phyloP scores from a whole-genome alignment of 2,888 invertebrate genomes.

The Luperina testacea region DNA sequence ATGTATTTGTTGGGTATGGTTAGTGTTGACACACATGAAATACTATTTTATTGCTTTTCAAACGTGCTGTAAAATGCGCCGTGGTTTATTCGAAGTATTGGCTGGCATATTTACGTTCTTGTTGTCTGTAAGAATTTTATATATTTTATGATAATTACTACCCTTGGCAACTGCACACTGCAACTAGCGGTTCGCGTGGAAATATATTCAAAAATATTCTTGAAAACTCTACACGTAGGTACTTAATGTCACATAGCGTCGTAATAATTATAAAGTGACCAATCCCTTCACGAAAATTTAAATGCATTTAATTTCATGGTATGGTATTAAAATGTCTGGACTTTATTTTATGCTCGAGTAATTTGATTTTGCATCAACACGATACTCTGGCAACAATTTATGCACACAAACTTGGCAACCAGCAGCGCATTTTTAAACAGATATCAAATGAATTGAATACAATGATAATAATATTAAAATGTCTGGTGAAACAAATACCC shows the following conservation, averaged over 20 bases:
- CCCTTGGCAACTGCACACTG: conserved; percentile 20
- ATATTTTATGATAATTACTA: conserved; percentile 50
- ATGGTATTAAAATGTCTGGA: conserved; percentile 33
- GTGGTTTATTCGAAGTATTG: conserved; percentile 43
- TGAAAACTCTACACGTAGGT: conserved; percentile 30
- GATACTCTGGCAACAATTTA: conserved; percentile 35
- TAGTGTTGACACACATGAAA: conserved; percentile 71
- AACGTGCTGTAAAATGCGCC: conserved; percentile 43
- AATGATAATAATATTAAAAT: conserved; percentile 54
- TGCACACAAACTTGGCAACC: conserved; percentile 48
- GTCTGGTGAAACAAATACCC: conserved; percentile 58
- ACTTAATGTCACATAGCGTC: conserved; percentile 30
- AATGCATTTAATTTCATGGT: conserved; percentile 34
- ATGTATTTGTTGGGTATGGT: conserved; percentile 76
- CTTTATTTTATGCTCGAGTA: conserved; percentile 33
- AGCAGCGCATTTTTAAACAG: conserved; percentile 41
- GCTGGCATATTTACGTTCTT: conserved; percentile 33
- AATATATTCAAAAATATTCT: conserved; percentile 55
- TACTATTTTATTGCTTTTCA: conserved; percentile 59
- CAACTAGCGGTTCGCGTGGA: conserved; percentile 25
- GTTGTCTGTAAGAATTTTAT: conserved; percentile 47
- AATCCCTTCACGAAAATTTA: conserved; percentile 33
- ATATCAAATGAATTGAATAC: conserved; percentile 53
- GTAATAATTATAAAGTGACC: conserved; percentile 43
- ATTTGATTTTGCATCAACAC: conserved; percentile 29